Evolutionary conservation across 1,140 invertebrate species (phyloP).

Genomic region (Pteromalus puparum): DNA sequence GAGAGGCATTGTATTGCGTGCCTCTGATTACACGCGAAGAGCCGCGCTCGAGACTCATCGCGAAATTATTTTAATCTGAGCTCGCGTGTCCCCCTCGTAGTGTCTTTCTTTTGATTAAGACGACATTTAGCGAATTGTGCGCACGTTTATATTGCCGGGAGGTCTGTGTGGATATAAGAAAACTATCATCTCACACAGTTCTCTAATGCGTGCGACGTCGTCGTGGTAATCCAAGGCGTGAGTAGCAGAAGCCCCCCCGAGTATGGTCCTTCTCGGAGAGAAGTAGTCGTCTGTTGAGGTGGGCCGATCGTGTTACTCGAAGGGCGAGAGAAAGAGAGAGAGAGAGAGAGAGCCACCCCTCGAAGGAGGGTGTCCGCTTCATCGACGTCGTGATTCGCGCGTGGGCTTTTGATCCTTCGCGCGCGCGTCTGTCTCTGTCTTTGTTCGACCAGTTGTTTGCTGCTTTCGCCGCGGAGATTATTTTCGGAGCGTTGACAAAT

Average conservation of each 20-base stretch:
- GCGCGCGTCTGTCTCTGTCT: background rate
- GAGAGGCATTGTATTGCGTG: constrained; percentile 26
- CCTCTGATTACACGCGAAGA: constrained; percentile 33
- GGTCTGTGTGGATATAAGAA: too few species aligned
- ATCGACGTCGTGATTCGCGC: constrained; percentile 8
- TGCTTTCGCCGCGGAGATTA: background rate
- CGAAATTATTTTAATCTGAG: constrained; percentile 50
- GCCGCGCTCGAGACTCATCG: background rate
- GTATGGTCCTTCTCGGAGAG: background rate
- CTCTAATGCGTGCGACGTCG: too few species aligned
- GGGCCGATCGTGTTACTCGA: constrained; percentile 30
- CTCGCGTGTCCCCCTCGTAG: background rate
- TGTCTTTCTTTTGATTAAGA: constrained; percentile 5
- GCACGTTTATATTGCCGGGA: too few species aligned
- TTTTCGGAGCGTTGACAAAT: too few species aligned
- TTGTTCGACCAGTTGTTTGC: background rate
- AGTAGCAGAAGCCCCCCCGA: constrained; percentile 13
- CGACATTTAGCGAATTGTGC: too few species aligned
- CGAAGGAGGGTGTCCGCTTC: constrained; percentile 3
- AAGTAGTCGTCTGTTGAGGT: background rate
- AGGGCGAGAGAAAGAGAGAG: background rate
- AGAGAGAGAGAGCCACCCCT: background rate
- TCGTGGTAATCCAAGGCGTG: constrained; percentile 58
- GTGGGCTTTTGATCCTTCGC: constrained; percentile 4
- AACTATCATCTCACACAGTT: too few species aligned